Conservation (phyloP, 2,113 vertebrate species). For the Trachemys scripta region DNA sequence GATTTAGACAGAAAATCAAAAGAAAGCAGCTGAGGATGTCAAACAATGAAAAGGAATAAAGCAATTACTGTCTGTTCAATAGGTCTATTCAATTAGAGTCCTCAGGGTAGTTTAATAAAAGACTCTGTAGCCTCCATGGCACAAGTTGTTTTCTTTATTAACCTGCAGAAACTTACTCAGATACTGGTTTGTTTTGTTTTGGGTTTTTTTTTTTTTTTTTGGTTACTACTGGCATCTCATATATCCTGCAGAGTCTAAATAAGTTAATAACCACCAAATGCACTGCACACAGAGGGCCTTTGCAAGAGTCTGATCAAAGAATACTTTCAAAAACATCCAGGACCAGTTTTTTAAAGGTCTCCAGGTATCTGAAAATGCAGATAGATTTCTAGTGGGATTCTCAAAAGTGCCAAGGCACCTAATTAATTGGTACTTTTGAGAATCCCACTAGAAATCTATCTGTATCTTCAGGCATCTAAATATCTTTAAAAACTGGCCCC, state of each 20-base stretch:
- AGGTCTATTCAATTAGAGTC: background rate
- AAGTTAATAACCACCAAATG: background rate
- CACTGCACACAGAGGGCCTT: background rate
- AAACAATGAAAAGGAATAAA: background rate
- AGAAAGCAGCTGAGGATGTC: background rate
- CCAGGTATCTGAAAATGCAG: background rate
- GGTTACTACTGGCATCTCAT: background rate
- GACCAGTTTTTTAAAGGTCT: background rate
- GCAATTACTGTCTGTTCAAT: background rate
- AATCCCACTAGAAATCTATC: background rate
- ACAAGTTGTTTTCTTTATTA: background rate
- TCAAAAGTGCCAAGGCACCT: background rate
- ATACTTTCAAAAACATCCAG: background rate
- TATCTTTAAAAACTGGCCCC: background rate
- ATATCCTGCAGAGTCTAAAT: background rate
- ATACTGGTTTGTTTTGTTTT: background rate
- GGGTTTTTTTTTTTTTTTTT: background rate
- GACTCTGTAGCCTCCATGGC: background rate
- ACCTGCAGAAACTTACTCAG: background rate
- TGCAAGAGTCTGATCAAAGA: background rate
- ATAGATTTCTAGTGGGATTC: background rate
- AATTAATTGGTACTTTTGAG: background rate
- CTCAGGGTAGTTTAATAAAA: background rate
- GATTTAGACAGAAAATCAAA: background rate
- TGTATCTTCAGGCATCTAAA: background rate